phyloP scores from a whole-genome alignment of 2,888 invertebrate genomes.

The Protodeltote pygarga region DNA sequence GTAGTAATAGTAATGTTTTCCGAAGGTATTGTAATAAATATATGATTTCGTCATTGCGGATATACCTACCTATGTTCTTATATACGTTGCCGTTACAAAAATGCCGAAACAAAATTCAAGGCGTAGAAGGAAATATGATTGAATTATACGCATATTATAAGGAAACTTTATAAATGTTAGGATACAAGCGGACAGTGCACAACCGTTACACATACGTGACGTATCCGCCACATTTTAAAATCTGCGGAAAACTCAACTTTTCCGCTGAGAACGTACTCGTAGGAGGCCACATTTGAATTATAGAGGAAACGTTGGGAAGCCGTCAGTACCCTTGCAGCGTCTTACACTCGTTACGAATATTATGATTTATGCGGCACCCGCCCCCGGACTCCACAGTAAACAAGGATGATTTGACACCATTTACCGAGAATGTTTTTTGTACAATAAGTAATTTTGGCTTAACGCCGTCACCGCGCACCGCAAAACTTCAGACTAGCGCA shows the following conservation, averaged over 20 bases:
- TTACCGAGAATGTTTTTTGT: slow-evolving; percentile 58
- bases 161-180: slow-evolving; percentile 25
- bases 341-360: slow-evolving; percentile 65
- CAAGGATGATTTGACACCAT: slow-evolving; percentile 72
- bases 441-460: slow-evolving; percentile 58
- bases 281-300: slow-evolving; percentile 57
- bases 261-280: slow-evolving; percentile 49
- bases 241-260: slow-evolving; percentile 53
- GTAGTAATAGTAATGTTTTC: slow-evolving; percentile 10
- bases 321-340: slow-evolving; percentile 48
- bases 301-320: slow-evolving; percentile 52
- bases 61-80: too few relatives aligned
- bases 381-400: slow-evolving; percentile 57
- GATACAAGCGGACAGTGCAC: slow-evolving; percentile 32
- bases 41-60: background rate
- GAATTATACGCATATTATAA: too few relatives aligned
- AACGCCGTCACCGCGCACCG: slow-evolving; percentile 32
- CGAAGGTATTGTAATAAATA: background rate
- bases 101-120: slow-evolving; percentile 27
- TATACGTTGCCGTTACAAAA: slow-evolving; percentile 19
- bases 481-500: slow-evolving; percentile 43
- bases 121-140: slow-evolving; percentile 33
- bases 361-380: slow-evolving; percentile 64
- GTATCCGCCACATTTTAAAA: slow-evolving; percentile 46
- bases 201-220: slow-evolving; percentile 45